phyloP scores from a whole-genome alignment of 2,797 vertebrate genomes.

The Pseudochromis fuscus region DNA sequence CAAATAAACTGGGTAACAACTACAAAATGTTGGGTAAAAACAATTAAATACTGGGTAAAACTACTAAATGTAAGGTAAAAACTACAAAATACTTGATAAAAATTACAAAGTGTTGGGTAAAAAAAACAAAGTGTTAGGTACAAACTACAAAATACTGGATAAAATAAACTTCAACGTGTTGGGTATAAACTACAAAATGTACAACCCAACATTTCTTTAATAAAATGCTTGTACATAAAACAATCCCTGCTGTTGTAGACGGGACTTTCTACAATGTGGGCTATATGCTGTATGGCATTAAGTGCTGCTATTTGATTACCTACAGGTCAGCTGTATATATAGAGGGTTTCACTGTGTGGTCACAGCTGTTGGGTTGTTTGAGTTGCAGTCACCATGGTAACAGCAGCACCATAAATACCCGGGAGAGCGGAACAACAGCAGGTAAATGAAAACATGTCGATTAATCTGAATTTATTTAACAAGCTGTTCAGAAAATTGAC shows the following conservation, averaged over 20 bases:
- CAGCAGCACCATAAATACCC: neutral
- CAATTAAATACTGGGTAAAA: no score
- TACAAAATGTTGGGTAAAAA: no score
- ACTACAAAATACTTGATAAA: no score
- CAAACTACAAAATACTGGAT: no score
- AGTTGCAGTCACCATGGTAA: neutral
- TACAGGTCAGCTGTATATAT: constrained; percentile 13
- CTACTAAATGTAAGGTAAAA: no score
- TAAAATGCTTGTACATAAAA: no score
- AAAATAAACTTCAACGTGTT: no score
- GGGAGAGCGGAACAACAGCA: neutral
- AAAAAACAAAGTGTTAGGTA: no score
- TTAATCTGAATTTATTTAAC: neutral
- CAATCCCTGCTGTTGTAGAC: neutral
- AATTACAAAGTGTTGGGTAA: no score
- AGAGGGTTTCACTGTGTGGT: constrained; percentile 6
- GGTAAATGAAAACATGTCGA: neutral
- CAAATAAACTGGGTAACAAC: no score
- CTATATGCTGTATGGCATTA: neutral
- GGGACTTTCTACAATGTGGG: neutral
- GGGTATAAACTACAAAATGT: no score
- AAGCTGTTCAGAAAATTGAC: neutral
- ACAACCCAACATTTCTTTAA: no score
- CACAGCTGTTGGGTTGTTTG: constrained; percentile 40
- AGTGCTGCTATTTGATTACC: constrained; percentile 16